These are phyloP conservation scores for Agrilus mali DNA, from an alignment of 2,888 invertebrate species.

Conservation along the genomic window DNA sequence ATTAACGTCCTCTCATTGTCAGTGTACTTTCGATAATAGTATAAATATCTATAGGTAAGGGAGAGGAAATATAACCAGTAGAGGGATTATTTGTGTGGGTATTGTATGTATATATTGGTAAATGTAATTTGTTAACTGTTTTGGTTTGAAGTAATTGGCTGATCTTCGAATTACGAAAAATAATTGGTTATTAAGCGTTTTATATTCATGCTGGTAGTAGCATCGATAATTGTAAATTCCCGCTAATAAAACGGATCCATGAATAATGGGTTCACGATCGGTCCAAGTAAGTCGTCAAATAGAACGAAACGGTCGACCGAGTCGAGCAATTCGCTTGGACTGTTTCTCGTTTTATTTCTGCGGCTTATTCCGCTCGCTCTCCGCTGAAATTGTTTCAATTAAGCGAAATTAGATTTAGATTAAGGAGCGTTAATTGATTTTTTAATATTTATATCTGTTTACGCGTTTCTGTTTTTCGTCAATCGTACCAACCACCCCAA, in stretches of 20 bases:
- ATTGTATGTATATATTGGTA: too few species aligned
- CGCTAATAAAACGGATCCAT: slow-evolving; percentile 22
- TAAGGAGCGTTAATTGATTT: slow-evolving; percentile 22
- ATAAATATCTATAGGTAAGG: too few species aligned
- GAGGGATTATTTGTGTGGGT: too few species aligned
- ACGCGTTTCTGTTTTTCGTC: too few species aligned
- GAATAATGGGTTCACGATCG: slow-evolving; percentile 18
- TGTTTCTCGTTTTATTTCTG: slow-evolving; percentile 18
- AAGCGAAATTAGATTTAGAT: slow-evolving; percentile 22
- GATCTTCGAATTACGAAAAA: slow-evolving; percentile 19
- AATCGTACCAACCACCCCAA: too few species aligned
- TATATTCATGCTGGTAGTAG: slow-evolving; percentile 21
- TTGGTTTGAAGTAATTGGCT: slow-evolving; percentile 14
- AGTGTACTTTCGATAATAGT: too few species aligned
- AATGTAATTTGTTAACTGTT: not conserved
- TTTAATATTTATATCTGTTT: slow-evolving; percentile 10
- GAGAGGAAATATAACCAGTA: too few species aligned
- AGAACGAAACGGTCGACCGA: too few species aligned
- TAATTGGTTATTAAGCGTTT: slow-evolving; percentile 23
- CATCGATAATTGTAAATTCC: slow-evolving; percentile 19
- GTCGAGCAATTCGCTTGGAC: slow-evolving; percentile 14
- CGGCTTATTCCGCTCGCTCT: slow-evolving; percentile 20
- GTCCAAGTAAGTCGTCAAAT: slow-evolving; percentile 6
- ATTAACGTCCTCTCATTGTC: too few species aligned
- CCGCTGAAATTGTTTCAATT: slow-evolving; percentile 23